Base-by-base conservation (phyloP, 2,888 invertebrate genomes). In the Corbicula japonica region DNA sequence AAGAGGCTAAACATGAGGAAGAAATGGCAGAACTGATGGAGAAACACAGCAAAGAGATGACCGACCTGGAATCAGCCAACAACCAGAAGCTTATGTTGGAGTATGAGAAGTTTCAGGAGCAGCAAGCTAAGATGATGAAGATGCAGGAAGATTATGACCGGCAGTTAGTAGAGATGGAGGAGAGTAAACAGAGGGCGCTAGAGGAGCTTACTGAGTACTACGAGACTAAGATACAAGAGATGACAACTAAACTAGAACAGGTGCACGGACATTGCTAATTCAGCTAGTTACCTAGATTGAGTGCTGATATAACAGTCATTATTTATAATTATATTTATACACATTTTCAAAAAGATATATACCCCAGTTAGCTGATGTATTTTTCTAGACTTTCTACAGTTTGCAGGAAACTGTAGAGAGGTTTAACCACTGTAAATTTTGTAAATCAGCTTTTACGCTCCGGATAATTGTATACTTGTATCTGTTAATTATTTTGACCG, bases 31-130 rank as follows among this genome's bases (percentile, higher is more conserved):
- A 96, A 91, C 94, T 96, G 88, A 96, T 96, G 82, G 95, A 97
- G 79, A 93, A 92, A 83, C 93, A 93, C 80, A 89, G 91, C 58
- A 93, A 93, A 77, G 93, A 94, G 76, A 84, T 93, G 58, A 93
- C 92, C 74, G 93, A 94, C 80, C 83, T 93, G 5, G 93, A 94
- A 74, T 92, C 92, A 48, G 92, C 93, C 23, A 93, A 93, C 84
- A 94, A 97, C 90, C 95, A 96, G 81, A 97, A 97, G 92, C 95
- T 98, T 81, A 96, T 98, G 89, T 95, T 95, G 77, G 98, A 98
- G 93, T 98, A 97, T 91, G 97, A 98, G 89, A 97, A 98, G 94
- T 97, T 96, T 92, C 95, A 96, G 93, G 95, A 94, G 52, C 95
- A 97, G 60, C 93, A 93, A 86, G 89, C 91, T 12, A 93, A 94